phyloP scores from a whole-genome alignment of 2,797 vertebrate species.

The Ispidina lecontei region DNA sequence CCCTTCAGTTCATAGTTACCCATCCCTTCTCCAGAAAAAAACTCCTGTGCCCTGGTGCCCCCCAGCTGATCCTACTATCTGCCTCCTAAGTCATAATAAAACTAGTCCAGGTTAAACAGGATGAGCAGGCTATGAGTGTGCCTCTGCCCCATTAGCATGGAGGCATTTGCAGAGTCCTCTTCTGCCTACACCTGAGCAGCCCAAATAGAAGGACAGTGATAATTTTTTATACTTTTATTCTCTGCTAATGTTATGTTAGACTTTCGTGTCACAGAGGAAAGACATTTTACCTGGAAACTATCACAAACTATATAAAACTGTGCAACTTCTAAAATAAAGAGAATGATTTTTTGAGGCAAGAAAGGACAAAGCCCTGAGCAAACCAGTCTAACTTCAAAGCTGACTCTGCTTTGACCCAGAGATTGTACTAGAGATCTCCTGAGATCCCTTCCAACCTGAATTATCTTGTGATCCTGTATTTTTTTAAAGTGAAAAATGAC shows the following conservation, averaged over 20 bases:
- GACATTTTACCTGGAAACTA: neutral
- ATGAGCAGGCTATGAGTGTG: neutral
- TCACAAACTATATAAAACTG: neutral
- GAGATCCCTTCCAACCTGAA: neutral
- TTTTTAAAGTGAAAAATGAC: neutral
- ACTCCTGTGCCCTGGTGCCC: neutral
- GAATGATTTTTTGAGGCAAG: neutral
- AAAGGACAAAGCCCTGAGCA: neutral
- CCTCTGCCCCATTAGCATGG: rapidly evolving
- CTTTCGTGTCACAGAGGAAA: neutral
- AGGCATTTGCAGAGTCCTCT: neutral
- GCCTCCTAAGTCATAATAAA: neutral
- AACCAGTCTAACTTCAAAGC: neutral
- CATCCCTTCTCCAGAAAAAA: neutral
- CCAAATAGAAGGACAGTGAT: neutral
- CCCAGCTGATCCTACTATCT: rapidly evolving
- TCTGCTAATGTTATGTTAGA: neutral
- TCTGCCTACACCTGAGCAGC: neutral
- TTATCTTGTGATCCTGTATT: neutral
- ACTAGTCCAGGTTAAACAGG: neutral
- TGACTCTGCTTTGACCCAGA: neutral
- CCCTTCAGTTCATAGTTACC: neutral
- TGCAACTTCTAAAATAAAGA: neutral
- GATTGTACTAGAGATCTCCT: neutral
- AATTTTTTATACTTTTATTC: neutral